phyloP scores from a whole-genome alignment of 1,140 invertebrate species.

The Acromyrmex heyeri region DNA sequence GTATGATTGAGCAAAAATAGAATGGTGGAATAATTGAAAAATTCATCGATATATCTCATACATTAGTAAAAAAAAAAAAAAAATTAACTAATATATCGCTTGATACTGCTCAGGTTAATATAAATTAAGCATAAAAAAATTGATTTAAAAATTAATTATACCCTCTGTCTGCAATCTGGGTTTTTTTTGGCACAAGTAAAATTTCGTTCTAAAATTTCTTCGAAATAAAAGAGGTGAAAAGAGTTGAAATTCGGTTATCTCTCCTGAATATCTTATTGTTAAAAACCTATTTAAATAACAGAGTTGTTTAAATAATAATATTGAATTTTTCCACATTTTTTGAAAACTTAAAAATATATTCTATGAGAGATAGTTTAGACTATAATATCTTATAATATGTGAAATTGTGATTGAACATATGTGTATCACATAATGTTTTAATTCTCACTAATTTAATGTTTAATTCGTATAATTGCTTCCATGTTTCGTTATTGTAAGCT shows the following conservation, averaged over 20 bases:
- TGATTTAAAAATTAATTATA: background rate
- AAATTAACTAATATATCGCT: background rate
- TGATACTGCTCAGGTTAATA: background rate
- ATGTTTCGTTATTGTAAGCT: slow-evolving; percentile 1
- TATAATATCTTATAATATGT: background rate
- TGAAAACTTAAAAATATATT: too few relatives aligned
- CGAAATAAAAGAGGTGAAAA: too few relatives aligned
- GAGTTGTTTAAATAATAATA: too few relatives aligned
- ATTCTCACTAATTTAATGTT: background rate
- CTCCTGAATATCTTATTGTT: too few relatives aligned
- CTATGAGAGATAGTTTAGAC: background rate
- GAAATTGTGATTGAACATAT: background rate
- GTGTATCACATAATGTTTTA: background rate
- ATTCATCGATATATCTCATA: slow-evolving; percentile 12
- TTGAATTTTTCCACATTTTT: too few relatives aligned
- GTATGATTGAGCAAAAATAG: background rate
- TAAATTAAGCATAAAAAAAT: background rate
- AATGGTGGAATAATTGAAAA: slow-evolving; percentile 49
- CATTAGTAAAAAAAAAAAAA: background rate
- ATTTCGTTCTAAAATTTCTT: too few relatives aligned
- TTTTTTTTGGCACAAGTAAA: too few relatives aligned
- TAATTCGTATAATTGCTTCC: background rate
- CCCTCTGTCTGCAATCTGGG: too few relatives aligned
- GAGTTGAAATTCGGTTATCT: too few relatives aligned
- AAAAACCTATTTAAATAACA: too few relatives aligned